Evolutionary conservation across 2,888 invertebrate genomes (phyloP), one percentile per base, ranked within the genome.

Genomic region (Teleiodes luculella): DNA sequence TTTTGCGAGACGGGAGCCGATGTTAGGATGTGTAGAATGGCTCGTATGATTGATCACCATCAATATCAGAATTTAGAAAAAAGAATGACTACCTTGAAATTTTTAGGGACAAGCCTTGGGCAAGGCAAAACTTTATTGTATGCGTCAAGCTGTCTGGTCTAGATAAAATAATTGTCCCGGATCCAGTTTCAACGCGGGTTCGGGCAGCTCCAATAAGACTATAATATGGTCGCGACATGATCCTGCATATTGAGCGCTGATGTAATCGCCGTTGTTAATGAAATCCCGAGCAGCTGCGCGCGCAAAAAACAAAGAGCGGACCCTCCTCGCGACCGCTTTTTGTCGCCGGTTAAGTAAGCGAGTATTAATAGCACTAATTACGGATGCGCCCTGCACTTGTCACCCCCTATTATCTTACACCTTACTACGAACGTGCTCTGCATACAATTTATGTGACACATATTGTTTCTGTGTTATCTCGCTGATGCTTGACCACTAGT

Each of bases 361-460:
- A 37, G 52, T 37, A 49, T 55, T 50, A 52, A 28, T 30, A 30
- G 48, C 41, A 53, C 45, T 56, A 56, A 56, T 56, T 56, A 49
- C 28, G 30, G 43, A 30, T 55, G 20, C 36, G 31, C 31, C 36
- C 52, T 55, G 45, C 43, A 43, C 43, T 43, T 43, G 43, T 43
- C 43, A 28, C 43, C 24, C 28, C 13, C 28, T 6, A 43, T 43
- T 43, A 43, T 28, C 13, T 28, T 43, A n/a, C 43, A 43, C 43
- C 43, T 43, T 43, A 43, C 43, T 43, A 20, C 13, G 43, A 24
- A 5, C 43, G 43, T 43, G 4, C 13, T 24, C 20, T 43, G 28
- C 24, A 43, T 43, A 4, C n/a, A n/a, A n/a, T 24, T 24, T 43
- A 43, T 28, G 20, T 37, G 6, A 16, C 7, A 37, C 10, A 3